phyloP scores from a whole-genome alignment of 1,140 invertebrate genomes.

The Popillia japonica region DNA sequence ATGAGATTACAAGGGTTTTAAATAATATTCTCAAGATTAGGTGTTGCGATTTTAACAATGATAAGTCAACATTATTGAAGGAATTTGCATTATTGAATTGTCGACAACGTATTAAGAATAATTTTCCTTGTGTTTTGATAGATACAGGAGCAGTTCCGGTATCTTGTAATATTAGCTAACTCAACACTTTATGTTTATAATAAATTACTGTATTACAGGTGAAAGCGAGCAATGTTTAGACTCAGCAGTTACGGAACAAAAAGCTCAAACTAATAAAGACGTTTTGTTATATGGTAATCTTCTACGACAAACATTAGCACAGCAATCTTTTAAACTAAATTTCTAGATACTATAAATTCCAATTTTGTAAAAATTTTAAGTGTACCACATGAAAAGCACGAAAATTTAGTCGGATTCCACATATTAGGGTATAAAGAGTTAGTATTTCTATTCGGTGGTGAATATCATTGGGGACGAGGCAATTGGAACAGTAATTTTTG shows the following conservation, averaged over 20 bases:
- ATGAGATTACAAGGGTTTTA: conserved; percentile 45
- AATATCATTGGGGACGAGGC: conserved; percentile 48
- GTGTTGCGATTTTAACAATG: neutral
- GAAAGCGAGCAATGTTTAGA: neutral
- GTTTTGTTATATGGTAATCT: neutral
- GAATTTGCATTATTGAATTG: conserved; percentile 4
- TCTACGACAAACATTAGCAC: neutral
- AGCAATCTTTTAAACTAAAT: neutral
- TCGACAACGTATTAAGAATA: neutral
- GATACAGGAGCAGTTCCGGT: neutral
- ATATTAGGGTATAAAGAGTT: conserved; percentile 52
- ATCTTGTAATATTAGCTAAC: too few species aligned
- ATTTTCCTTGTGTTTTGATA: conserved; percentile 14
- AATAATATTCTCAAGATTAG: conserved; percentile 41
- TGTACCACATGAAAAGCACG: conserved; percentile 41
- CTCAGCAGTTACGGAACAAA: neutral
- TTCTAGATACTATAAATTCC: conserved; percentile 14
- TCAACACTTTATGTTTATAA: neutral
- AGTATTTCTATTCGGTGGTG: conserved; percentile 55
- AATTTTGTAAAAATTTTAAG: conserved; percentile 38
- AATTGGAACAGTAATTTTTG: conserved; percentile 55
- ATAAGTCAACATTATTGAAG: neutral
- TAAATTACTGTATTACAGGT: neutral
- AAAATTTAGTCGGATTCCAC: conserved; percentile 48
- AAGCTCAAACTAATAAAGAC: neutral